A percentile compares a stretch with the other conserved stretches of the same genome.
These are phyloP conservation scores for Fissipunctia ypsillon DNA, from an alignment of 2,888 invertebrate genomes.

Conservation along the genomic window DNA sequence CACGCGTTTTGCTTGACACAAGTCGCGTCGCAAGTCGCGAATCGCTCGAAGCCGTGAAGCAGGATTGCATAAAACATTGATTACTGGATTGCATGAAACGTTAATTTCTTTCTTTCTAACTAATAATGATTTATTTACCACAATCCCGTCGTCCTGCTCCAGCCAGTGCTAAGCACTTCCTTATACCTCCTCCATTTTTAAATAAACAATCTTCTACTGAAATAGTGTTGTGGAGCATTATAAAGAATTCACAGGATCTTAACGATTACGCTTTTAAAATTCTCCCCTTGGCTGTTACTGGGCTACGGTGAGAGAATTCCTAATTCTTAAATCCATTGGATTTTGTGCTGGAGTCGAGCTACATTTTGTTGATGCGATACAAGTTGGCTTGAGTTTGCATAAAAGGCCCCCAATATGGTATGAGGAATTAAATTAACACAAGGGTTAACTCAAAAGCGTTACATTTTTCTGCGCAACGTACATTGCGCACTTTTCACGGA, in stretches of 20 bases:
- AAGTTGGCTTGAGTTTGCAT: background rate
- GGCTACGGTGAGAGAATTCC: constrained; percentile 31
- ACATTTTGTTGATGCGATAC: constrained; percentile 15
- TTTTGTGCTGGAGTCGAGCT: background rate
- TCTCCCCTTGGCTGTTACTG: constrained; percentile 24
- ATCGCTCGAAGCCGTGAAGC: background rate
- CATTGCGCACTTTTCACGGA: too few relatives aligned
- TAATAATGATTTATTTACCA: background rate
- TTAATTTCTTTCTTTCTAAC: background rate
- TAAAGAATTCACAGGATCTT: constrained; percentile 54
- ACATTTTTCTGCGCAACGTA: too few relatives aligned
- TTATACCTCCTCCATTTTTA: constrained; percentile 41
- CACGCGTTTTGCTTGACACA: background rate
- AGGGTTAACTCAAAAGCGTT: too few relatives aligned
- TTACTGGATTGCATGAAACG: background rate
- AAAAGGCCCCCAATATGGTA: too few relatives aligned
- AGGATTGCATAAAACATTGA: too few relatives aligned
- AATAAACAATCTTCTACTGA: constrained; percentile 37
- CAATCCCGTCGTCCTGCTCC: background rate
- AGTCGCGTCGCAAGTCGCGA: background rate
- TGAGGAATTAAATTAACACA: too few relatives aligned
- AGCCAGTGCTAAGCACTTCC: constrained; percentile 1
- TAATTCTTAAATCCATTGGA: constrained; percentile 36
- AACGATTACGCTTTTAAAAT: constrained; percentile 57
- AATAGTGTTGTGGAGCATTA: constrained; percentile 24